Evolutionary conservation across 1,140 invertebrate species (phyloP).

Genomic region (Heliconius melpomene): DNA sequence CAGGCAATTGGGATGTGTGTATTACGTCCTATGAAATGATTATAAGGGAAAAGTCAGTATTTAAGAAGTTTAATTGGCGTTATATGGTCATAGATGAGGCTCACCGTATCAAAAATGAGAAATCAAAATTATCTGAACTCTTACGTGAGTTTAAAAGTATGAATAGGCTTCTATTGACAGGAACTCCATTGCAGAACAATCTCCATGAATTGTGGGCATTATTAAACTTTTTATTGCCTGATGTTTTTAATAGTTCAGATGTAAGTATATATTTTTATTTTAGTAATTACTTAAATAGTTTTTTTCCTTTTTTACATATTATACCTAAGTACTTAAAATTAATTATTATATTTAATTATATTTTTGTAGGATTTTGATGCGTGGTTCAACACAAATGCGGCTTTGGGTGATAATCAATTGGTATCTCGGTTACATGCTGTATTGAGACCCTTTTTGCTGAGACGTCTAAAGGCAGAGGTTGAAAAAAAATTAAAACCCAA

Average conservation of each 20-base stretch:
- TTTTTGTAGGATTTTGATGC: slow-evolving; percentile 74
- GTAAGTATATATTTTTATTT: slow-evolving; percentile 56
- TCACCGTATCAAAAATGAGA: slow-evolving; percentile 99
- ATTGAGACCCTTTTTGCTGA: slow-evolving; percentile 96
- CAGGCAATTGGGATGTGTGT: slow-evolving; percentile 99
- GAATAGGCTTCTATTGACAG: slow-evolving; percentile 97
- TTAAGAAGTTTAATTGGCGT: slow-evolving; percentile 99
- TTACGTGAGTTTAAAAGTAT: slow-evolving; percentile 98
- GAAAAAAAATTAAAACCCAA: slow-evolving; percentile 99
- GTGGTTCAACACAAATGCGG: slow-evolving; percentile 98
- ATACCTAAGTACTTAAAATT: too few relatives aligned
- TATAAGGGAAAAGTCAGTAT: slow-evolving; percentile 96
- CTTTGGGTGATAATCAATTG: slow-evolving; percentile 94
- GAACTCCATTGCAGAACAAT: slow-evolving; percentile 96
- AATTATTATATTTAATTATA: background rate
- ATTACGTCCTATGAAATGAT: slow-evolving; percentile 99
- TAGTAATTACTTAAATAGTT: background rate
- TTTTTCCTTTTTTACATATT: background rate
- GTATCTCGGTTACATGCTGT: slow-evolving; percentile 97
- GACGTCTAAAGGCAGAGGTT: slow-evolving; percentile 98
- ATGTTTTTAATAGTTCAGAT: slow-evolving; percentile 99
- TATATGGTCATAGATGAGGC: slow-evolving; percentile 99
- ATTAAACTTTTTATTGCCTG: slow-evolving; percentile 98
- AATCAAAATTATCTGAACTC: slow-evolving; percentile 98
- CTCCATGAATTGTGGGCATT: slow-evolving; percentile 99